Evolutionary conservation across 2,888 invertebrate species (phyloP), one percentile per base, ranked within the genome.

Genomic region (Hypomecis atomaria): DNA sequence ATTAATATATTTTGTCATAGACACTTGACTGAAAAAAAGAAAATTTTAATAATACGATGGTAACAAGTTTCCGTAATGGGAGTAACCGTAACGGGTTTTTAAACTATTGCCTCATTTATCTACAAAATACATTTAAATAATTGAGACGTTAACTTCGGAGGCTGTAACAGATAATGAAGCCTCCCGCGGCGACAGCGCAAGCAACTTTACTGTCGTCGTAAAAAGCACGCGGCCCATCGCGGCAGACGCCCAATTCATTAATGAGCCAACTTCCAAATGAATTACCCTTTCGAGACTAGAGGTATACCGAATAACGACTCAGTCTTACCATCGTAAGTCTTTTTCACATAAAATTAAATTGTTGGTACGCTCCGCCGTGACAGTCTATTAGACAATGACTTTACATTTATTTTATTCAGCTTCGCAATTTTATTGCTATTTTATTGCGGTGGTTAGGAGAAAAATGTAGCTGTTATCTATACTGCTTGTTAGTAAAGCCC

Each of bases 181-280:
- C 82, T 74, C 83, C 83, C 79, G 79, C 79, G 71, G 84, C 79
- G 84, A 78, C 77, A 74, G 72, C 79, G 78, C 78, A 69, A 76
- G 76, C 77, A 79, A 83, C 75, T 88, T 89, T 89, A 89, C 82
- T 75, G 80, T 76, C 71, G 76, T 86, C 88, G 78, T 90, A 87
- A 89, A 89, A 87, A 87, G 83, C 89, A 87, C 82, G 77, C 83
- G 83, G 85, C 79, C 82, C 83, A 76, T 82, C 81, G 78, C 72
- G 76, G 83, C 79, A 82, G 83, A 81, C 81, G 85, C 81, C 80
- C 88, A 86, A 90, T 90, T 89, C 89, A 89, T 88, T 88, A 90
- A 90, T 87, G 87, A 88, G 84, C 83, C 81, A 83, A 85, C 83
- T 88, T 82, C 76, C 83, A 86, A 87, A 87, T 85, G 82, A 88